Evolutionary conservation across 2,797 vertebrate genomes (phyloP).

Genomic region (Lacerta agilis): DNA sequence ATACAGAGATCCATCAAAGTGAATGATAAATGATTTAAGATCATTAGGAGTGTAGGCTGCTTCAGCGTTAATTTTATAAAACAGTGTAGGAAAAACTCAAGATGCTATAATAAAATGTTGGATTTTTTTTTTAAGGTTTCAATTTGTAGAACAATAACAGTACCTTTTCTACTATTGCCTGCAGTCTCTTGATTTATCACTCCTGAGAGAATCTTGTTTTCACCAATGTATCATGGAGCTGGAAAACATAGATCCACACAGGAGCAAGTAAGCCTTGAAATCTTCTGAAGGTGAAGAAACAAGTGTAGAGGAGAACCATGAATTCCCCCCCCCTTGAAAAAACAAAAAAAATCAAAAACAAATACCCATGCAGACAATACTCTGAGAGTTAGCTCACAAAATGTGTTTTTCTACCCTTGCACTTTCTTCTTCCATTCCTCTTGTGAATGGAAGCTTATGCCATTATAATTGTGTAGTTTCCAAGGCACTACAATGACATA

Average conservation of each 20-base stretch:
- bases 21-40: background rate
- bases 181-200: background rate
- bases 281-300: constrained; percentile 5
- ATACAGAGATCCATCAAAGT: constrained; percentile 43
- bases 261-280: background rate
- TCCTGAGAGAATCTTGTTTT: background rate
- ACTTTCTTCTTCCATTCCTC: background rate
- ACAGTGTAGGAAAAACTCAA: constrained; percentile 13
- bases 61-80: background rate
- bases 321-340: background rate
- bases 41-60: background rate
- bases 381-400: background rate
- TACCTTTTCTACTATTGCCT: too few relatives aligned
- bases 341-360: background rate
- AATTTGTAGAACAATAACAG: background rate
- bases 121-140: background rate
- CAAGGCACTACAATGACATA: too few relatives aligned
- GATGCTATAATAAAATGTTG: constrained; percentile 26
- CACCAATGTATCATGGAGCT: background rate
- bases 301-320: too few relatives aligned
- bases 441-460: background rate
- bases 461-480: too few relatives aligned
- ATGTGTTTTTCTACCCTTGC: background rate
- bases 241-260: background rate
- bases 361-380: background rate